Base-by-base conservation (phyloP, 2,888 invertebrate species). In the Caenorhabditis sp. region DNA sequence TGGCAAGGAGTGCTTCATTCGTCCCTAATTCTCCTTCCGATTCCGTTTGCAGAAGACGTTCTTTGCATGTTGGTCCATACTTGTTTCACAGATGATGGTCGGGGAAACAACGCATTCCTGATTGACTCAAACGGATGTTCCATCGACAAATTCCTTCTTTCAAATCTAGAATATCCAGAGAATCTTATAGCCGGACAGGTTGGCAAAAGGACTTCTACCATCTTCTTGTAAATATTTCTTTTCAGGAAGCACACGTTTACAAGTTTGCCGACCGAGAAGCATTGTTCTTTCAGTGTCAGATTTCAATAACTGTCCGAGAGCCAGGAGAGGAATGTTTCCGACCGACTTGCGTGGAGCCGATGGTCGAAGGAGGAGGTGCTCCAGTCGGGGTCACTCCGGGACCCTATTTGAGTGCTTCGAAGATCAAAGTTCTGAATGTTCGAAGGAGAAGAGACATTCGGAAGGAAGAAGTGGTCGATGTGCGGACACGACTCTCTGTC, bases 221-320 rank as follows among this genome's bases (percentile, higher is more conserved):
- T 56, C 20, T 15, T 20, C 32, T 9, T 55, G 11, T 26, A n/a
- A 55, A 3, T 4, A 18, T 2, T 32, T 32, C 9, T 5, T 28
- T 58, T 18, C 28, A 61, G 35, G 89, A 89, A 50, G 86, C 88
- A 2, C 88, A 89, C 67, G 88, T 89, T 9, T 89, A 88, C 71
- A 88, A 89, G 56, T 89, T 86, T 62, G 89, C 89, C 2, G 89
- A 89, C 58, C 62, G 85, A 11, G 83, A 78, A 13, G 85, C 84
- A 44, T 76, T 89, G 44, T 89, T 86, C 74, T 89, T 88, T 61
- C 88, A 89, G 56, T 89, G 89, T 50, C 85, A 89, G 64, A 89
- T 89, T 50, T 72, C 88, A 15, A 77, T 89, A 44, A 88, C 83
- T 6, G 80, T 88, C 47, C 86, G 85, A 62, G 88, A 88, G 56